These are phyloP conservation scores for Myotis myotis DNA, from an alignment of 2,797 vertebrate species.

Conservation along the genomic window DNA sequence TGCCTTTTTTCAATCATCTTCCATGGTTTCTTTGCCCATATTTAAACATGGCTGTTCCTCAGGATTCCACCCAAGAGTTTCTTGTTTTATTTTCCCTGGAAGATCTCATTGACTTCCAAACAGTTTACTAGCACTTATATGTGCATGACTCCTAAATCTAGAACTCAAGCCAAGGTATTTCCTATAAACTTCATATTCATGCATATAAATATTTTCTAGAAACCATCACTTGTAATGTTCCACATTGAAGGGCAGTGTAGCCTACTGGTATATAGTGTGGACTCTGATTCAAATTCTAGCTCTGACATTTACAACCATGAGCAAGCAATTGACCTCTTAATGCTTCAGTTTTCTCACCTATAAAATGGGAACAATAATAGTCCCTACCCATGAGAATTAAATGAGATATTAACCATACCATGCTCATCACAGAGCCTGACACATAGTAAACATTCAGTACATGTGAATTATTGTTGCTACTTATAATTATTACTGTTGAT, in stretches of 20 bases:
- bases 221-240: neutral
- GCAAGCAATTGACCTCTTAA: neutral
- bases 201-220: neutral
- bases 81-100: neutral
- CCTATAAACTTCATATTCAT: neutral
- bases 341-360: neutral
- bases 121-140: neutral
- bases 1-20: conserved; percentile 29
- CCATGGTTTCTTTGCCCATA: neutral
- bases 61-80: neutral
- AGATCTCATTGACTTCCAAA: neutral
- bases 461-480: neutral
- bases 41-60: neutral
- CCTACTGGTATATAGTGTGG: neutral
- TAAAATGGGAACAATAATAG: neutral
- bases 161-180: neutral
- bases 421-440: neutral
- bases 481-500: neutral
- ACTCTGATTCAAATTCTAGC: conserved; percentile 11
- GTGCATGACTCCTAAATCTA: neutral
- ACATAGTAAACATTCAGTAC: neutral
- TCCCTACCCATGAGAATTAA: neutral
- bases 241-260: neutral
- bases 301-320: neutral
- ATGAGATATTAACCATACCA: neutral